Evolutionary conservation across 2,113 vertebrate species (phyloP), one percentile per base, ranked within the genome.

Genomic region (Proteles cristata): DNA sequence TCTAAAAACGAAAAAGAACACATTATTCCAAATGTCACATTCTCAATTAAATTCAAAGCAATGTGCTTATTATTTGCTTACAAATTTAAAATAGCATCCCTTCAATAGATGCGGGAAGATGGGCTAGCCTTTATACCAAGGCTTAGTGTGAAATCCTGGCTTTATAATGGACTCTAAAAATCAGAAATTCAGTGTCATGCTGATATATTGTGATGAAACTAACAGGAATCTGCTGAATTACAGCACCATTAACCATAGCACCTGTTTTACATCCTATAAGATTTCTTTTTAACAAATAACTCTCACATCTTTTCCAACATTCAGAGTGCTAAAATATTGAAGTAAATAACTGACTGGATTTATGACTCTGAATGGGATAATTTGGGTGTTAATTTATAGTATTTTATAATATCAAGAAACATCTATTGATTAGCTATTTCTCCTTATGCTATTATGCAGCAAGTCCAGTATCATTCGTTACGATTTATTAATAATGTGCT

Each of bases 401-500:
- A 74, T 66, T 95, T 90, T 65, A 90, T 61, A 79, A 12, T 81
- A 61, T n/a, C 9, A 84, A 92, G n/a, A 80, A 66, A 9, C 23
- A 61, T 35, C 1, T 80, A 73, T 89, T 61, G 66, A 79, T 93
- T 68, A 69, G 9, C 8, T 95, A 17, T 80, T 91, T 91, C 12
- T 81, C 73, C 35, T 66, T 55, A 86, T 5, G 4, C 4, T 21
- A 19, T 66, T 90, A 61, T 50, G 8, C 7, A 79, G 25, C 28
- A 66, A 14, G 33, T 55, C 16, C 16, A 53, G 39, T 92, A 14
- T 65, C 58, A 94, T 76, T 83, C 58, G 55, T 92, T 80, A 8
- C 31, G 63, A 86, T 68, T 91, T 96, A 61, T 84, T 93, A 80
- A 73, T 77, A 90, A 55, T 88, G n/a, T 48, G 45, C 43, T 90